A percentile compares a stretch with the other conserved stretches of the same genome.
phyloP scores from a whole-genome alignment of 2,888 invertebrate species.

The Stenodera caucasica region DNA sequence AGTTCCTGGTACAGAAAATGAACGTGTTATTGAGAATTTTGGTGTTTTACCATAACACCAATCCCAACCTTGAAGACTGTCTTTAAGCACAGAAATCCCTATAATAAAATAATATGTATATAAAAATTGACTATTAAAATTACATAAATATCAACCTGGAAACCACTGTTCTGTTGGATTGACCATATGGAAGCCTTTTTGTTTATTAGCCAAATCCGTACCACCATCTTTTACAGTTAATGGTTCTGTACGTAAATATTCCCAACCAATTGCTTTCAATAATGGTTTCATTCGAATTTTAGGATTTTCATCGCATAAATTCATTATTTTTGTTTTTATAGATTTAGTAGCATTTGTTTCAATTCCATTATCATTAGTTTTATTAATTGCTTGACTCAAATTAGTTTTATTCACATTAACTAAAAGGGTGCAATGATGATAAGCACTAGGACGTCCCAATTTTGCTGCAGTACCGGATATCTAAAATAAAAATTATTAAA shows the following conservation, averaged over 20 bases:
- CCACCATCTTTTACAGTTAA: conserved; percentile 72
- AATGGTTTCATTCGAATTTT: conserved; percentile 71
- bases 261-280: conserved; percentile 79
- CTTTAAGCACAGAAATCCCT: conserved; percentile 56
- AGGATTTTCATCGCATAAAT: conserved; percentile 75
- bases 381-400: conserved; percentile 72
- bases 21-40: conserved; percentile 72
- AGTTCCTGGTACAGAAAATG: conserved; percentile 63
- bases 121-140: background rate
- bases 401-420: conserved; percentile 80
- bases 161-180: conserved; percentile 89
- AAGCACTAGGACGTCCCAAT: conserved; percentile 83
- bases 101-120: background rate
- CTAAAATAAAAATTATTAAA: conserved; percentile 55
- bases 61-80: conserved; percentile 77
- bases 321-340: conserved; percentile 77
- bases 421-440: conserved; percentile 96
- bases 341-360: conserved; percentile 85
- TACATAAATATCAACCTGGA: conserved; percentile 62
- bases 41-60: conserved; percentile 91
- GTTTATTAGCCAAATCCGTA: conserved; percentile 68
- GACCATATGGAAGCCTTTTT: conserved; percentile 81
- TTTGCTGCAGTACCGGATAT: conserved; percentile 96
- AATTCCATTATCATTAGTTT: conserved; percentile 77
- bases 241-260: conserved; percentile 76